Evolutionary conservation across 2,113 vertebrate genomes (phyloP), one percentile per base, ranked within the genome.

Genomic region (Saccopteryx bilineata): DNA sequence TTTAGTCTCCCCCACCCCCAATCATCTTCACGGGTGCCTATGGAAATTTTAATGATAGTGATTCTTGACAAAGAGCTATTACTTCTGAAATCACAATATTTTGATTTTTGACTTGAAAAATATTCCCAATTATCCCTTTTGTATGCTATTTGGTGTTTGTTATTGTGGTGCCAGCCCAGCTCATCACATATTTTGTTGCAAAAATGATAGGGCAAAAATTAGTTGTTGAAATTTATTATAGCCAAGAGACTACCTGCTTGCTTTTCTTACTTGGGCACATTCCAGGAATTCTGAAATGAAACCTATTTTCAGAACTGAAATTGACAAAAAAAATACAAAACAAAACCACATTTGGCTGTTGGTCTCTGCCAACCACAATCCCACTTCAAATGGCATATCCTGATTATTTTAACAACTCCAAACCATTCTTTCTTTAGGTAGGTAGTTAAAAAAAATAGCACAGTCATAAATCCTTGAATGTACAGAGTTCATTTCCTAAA

Each of bases 61-160:
- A 63, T 91, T 93, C 87, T 94, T 69, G 58, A 88, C 19, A 81
- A 90, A 69, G 82, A 78, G n/a, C 69, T 54, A 33, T 71, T 68
- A 39, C 65, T 90, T 92, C 81, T 87, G 76, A 95, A 96, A 96
- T 95, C 72, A 60, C 33, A 65, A 71, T 82, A 14, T 89, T 95
- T 86, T 83, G 68, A 86, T 78, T 95, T 87, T 92, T 68, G 5
- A 50, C 39, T 85, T 65, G 15, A 84, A 26, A 63, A 12, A 9
- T 26, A 39, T 68, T 21, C 60, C 69, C 26, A 78, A 10, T 91
- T 79, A 69, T 75, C 46, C 10, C 1, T 69, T 90, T 61, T 58
- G 11, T 69, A 10, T 69, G 46, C 8, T 87, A 31, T 39, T 86
- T 85, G 50, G 21, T 39, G 54, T 82, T 58, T 66, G 48, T 50